Evolutionary conservation across 2,797 vertebrate genomes (phyloP).

Genomic region (Lithobates pipiens): DNA sequence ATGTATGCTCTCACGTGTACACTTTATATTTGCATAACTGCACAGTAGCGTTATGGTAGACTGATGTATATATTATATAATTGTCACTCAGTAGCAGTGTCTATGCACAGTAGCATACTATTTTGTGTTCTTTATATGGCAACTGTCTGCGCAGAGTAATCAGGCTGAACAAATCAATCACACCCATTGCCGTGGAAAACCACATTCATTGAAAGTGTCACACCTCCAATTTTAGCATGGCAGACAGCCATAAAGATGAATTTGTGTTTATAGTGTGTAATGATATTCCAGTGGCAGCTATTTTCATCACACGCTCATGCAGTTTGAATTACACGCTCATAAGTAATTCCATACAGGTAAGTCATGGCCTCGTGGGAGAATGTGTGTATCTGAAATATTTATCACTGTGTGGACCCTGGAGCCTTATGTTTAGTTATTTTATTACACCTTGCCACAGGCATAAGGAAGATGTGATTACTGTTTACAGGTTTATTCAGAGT

Average conservation of each 20-base stretch:
- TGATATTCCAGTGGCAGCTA: background rate
- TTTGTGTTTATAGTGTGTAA: background rate
- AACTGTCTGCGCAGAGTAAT: too few relatives aligned
- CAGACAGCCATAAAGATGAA: background rate
- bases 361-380: background rate
- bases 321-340: too few relatives aligned
- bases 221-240: too few relatives aligned
- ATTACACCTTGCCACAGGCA: conserved; percentile 11
- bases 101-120: too few relatives aligned
- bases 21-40: too few relatives aligned
- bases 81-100: too few relatives aligned
- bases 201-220: background rate
- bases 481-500: conserved; percentile 13
- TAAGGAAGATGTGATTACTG: conserved; percentile 26
- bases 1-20: too few relatives aligned
- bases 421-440: conserved; percentile 22
- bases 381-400: background rate
- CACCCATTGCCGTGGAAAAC: conserved; percentile 7
- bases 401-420: background rate
- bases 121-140: too few relatives aligned
- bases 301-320: background rate
- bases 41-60: too few relatives aligned
- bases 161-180: background rate
- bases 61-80: too few relatives aligned
- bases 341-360: background rate